A percentile compares a stretch with the other conserved stretches of the same genome.
Evolutionary conservation across 1,140 invertebrate genomes (phyloP).

Genomic region (Zaprionus taronus): DNA sequence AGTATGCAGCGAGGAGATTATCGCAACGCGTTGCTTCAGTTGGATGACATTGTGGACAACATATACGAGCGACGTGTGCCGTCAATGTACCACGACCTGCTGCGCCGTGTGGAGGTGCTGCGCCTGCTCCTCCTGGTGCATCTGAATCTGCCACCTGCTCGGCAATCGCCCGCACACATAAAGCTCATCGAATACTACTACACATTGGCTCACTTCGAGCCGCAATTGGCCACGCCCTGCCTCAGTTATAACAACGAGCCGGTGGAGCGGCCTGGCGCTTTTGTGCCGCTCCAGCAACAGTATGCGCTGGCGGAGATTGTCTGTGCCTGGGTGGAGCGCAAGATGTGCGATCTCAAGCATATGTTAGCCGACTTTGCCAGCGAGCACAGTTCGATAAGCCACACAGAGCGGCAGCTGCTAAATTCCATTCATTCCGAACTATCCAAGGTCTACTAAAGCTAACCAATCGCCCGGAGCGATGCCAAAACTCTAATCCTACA

Average conservation of each 20-base stretch:
- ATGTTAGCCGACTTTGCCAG: conserved; percentile 56
- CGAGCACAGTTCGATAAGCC: conserved; percentile 59
- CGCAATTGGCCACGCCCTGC: conserved; percentile 1
- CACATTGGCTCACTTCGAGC: conserved; percentile 60
- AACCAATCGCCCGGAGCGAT: background rate
- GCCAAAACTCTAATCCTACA: background rate
- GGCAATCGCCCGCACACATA: conserved; percentile 82
- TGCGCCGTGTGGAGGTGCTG: conserved; percentile 70
- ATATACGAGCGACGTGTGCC: conserved; percentile 76
- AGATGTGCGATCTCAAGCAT: conserved; percentile 69
- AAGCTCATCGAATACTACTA: conserved; percentile 81
- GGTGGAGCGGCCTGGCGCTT: conserved; percentile 60
- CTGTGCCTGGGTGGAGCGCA: conserved; percentile 67
- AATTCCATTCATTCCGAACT: conserved; percentile 52
- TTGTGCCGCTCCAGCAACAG: conserved; percentile 66
- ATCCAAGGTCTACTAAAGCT: conserved; percentile 51
- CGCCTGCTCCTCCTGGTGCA: conserved; percentile 71
- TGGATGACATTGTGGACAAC: conserved; percentile 82
- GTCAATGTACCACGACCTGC: conserved; percentile 66
- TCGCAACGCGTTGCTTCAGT: conserved; percentile 68
- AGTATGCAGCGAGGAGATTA: conserved; percentile 62
- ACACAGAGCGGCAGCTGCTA: conserved; percentile 55
- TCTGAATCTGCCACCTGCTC: conserved; percentile 73
- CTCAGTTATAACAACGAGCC: conserved; percentile 29
- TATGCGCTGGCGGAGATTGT: conserved; percentile 71